These are phyloP conservation scores for Tanaodytes sp. DNA, from an alignment of 2,888 invertebrate genomes.

Conservation along the genomic window DNA sequence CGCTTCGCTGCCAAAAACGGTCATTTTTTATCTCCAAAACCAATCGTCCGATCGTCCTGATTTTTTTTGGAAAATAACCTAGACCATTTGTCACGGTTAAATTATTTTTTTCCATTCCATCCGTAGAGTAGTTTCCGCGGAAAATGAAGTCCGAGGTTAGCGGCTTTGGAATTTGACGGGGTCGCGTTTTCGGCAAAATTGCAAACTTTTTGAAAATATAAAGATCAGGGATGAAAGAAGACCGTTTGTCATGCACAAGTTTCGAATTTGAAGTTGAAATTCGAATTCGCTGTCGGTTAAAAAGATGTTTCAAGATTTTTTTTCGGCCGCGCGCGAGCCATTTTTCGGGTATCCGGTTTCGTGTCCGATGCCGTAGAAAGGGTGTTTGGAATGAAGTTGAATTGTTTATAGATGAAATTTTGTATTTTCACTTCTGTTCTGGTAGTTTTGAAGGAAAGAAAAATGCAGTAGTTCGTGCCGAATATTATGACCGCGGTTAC, in stretches of 20 bases:
- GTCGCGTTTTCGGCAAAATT: neutral
- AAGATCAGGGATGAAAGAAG: neutral
- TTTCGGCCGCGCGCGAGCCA: conserved; percentile 6
- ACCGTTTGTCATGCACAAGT: conserved; percentile 20
- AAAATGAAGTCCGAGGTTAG: conserved; percentile 11
- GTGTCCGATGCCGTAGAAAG: too few species aligned
- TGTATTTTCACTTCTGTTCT: too few species aligned
- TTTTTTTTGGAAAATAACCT: conserved; percentile 21
- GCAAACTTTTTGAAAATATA: neutral
- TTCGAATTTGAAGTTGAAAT: conserved; percentile 13
- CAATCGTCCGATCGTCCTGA: conserved; percentile 10
- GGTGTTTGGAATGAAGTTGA: too few species aligned
- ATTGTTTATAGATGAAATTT: too few species aligned
- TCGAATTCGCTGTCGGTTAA: too few species aligned
- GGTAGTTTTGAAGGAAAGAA: too few species aligned
- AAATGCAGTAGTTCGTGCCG: too few species aligned
- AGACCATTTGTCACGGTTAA: conserved; percentile 43
- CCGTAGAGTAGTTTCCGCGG: conserved; percentile 1
- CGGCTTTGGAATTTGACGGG: neutral
- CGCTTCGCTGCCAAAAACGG: conserved; percentile 33
- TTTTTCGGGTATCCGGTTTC: too few species aligned
- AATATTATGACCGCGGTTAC: too few species aligned
- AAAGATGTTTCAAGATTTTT: too few species aligned
- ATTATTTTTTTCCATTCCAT: conserved; percentile 1
- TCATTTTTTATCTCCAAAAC: conserved; percentile 41